These are phyloP conservation scores for Lordiphosa clarofinis DNA, from an alignment of 1,140 invertebrate genomes.

Conservation along the genomic window DNA sequence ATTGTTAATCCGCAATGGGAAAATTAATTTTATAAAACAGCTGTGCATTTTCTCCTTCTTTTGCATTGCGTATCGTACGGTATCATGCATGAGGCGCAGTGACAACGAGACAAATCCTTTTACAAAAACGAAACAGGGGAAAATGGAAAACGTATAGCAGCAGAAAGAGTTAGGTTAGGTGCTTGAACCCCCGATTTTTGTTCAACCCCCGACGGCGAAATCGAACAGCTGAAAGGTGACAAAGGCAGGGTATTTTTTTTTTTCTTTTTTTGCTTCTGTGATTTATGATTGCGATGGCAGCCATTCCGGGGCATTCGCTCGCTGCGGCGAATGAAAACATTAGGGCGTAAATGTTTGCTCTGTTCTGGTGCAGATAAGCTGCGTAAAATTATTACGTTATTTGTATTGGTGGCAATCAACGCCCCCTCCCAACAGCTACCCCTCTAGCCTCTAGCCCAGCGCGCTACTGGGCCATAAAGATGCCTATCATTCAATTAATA, in stretches of 20 bases:
- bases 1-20: constrained; percentile 78
- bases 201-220: constrained; percentile 49
- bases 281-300: constrained; percentile 72
- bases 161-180: constrained; percentile 52
- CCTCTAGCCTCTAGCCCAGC: background rate
- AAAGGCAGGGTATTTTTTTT: constrained; percentile 25
- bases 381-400: constrained; percentile 79
- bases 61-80: constrained; percentile 32
- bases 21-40: constrained; percentile 79
- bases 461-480: constrained; percentile 59
- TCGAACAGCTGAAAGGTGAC: constrained; percentile 65
- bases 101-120: constrained; percentile 60
- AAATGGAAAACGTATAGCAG: constrained; percentile 39
- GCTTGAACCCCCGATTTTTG: constrained; percentile 13
- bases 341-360: constrained; percentile 79
- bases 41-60: constrained; percentile 37
- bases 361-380: constrained; percentile 79
- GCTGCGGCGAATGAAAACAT: constrained; percentile 64
- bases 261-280: constrained; percentile 20
- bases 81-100: constrained; percentile 18
- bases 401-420: constrained; percentile 78
- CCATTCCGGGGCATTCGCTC: constrained; percentile 20
- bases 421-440: constrained; percentile 27
- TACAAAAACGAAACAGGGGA: constrained; percentile 17
- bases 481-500: constrained; percentile 79